Base-by-base conservation (phyloP, 2,113 vertebrate species). In the Anthoscopus minutus region DNA sequence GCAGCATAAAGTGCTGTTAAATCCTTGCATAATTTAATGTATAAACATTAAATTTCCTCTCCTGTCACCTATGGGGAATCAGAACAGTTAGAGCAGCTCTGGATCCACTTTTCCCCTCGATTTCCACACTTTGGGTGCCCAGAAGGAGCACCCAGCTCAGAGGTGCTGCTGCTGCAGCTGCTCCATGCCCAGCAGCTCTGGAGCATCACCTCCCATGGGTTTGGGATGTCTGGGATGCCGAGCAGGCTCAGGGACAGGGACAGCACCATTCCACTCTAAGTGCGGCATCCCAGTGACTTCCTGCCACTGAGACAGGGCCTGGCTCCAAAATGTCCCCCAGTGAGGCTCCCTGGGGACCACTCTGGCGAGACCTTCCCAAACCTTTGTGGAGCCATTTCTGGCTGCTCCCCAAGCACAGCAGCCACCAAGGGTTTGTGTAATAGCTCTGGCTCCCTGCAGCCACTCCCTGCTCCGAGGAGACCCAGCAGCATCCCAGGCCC, bases 381-480 rank as follows among this genome's bases (percentile, higher is more conserved):
- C 14, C 58, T 56, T 30, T n/a, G 38, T 74, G 22, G 31, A 70
- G 44, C 38, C 48, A 28, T 24, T 67, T n/a, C 30, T 67, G 71
- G 60, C 62, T 71, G 51, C 15, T 69, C 15, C 50, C 67, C 20
- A 15, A 73, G 78, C 47, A 42, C 30, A 28, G 81, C 28, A 35
- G 45, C 56, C 51, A 50, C 61, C 40, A 31, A 42, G 47, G 64
- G 13, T 18, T 37, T 18, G 57, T 76, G 69, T 23, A 38, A 35
- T 23, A 62, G 40, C 11, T 12, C 60, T 56, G 58, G 15, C 31
- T 86, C 67, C 35, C 56, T 19, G 2, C 22, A 54, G 77, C 15
- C 40, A 10, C 13, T 2, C 61, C 44, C 47, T 42, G 72, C 65
- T 37, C 42, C 0, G 0, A 20, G 38, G 28, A 60, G 10, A 42